These are phyloP conservation scores for Bradypodion ventrale DNA, from an alignment of 2,797 vertebrate species.

Conservation along the genomic window DNA sequence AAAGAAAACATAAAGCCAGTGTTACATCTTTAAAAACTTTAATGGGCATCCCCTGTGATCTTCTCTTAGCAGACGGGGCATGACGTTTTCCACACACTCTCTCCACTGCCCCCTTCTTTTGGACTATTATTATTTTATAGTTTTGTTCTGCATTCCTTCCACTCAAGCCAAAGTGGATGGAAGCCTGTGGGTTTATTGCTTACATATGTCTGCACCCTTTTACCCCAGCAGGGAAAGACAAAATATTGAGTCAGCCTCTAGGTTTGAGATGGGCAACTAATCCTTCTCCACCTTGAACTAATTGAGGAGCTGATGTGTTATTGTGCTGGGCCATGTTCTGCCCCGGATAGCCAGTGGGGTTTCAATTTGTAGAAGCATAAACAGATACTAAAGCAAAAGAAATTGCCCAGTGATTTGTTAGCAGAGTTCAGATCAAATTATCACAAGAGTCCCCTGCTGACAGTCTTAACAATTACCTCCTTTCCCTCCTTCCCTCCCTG, in stretches of 20 bases:
- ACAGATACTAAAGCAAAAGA: slow-evolving; percentile 99
- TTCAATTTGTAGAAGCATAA: slow-evolving; percentile 99
- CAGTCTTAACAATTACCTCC: slow-evolving; percentile 87
- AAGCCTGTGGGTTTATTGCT: slow-evolving; percentile 97
- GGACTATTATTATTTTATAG: slow-evolving; percentile 98
- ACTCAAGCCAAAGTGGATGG: slow-evolving; percentile 89
- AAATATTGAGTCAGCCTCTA: slow-evolving; percentile 88
- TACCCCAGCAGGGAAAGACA: slow-evolving; percentile 95
- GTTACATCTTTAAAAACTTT: slow-evolving; percentile 75
- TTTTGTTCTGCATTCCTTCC: slow-evolving; percentile 99
- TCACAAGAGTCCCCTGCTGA: slow-evolving; percentile 91
- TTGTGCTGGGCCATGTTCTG: slow-evolving; percentile 80
- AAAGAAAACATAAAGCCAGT: slow-evolving; percentile 60
- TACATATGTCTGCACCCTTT: slow-evolving; percentile 98
- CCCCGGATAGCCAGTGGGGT: slow-evolving; percentile 90
- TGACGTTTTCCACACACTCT: slow-evolving; percentile 79
- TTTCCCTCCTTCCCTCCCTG: slow-evolving; percentile 77
- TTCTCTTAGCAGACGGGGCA: slow-evolving; percentile 80
- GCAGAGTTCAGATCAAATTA: slow-evolving; percentile 96
- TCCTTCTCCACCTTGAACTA: slow-evolving; percentile 99
- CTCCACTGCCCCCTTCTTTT: slow-evolving; percentile 75
- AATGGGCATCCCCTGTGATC: slow-evolving; percentile 70
- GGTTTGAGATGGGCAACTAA: slow-evolving; percentile 87
- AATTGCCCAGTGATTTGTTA: slow-evolving; percentile 97
- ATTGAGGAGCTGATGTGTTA: slow-evolving; percentile 88